Percentiles rank a stretch among this genome's conserved stretches.
These are phyloP conservation scores for Apamea crenata DNA, from an alignment of 2,888 invertebrate genomes.

Conservation along the genomic window DNA sequence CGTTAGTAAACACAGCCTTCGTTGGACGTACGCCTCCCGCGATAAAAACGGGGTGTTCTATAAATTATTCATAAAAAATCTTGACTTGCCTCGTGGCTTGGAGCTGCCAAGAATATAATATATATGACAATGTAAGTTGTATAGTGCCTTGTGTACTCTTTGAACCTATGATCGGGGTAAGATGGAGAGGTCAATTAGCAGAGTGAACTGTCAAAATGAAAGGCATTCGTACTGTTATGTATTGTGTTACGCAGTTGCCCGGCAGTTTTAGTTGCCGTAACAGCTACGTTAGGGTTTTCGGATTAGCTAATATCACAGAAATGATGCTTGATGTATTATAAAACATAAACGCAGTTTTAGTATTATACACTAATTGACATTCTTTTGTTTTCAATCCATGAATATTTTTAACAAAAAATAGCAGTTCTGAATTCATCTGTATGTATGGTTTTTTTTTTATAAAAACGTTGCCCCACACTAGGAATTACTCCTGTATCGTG, in stretches of 20 bases:
- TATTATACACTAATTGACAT: neutral
- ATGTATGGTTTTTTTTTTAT: no score
- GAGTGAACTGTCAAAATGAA: neutral
- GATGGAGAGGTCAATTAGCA: slow-evolving; percentile 1
- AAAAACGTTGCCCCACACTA: no score
- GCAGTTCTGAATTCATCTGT: no score
- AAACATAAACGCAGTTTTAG: no score
- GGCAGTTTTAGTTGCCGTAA: neutral
- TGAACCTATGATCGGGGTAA: slow-evolving; percentile 37
- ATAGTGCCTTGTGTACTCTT: slow-evolving; percentile 9
- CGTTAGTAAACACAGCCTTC: slow-evolving; percentile 71
- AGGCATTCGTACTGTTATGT: no score
- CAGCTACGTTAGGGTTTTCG: neutral
- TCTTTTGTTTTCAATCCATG: no score
- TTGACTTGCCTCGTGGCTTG: slow-evolving; percentile 72
- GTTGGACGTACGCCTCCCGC: slow-evolving; percentile 67
- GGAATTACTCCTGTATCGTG: no score
- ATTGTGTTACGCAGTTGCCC: no score
- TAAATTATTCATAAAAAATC: slow-evolving; percentile 89
- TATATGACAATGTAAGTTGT: slow-evolving; percentile 57
- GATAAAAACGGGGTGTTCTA: slow-evolving; percentile 83
- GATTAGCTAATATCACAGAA: neutral
- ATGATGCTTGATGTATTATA: neutral
- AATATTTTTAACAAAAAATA: no score
- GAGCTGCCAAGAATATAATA: slow-evolving; percentile 51